Percentiles rank a stretch among this genome's conserved stretches.
Conservation (phyloP, 2,113 vertebrate genomes). For the Microcebus murinus region DNA sequence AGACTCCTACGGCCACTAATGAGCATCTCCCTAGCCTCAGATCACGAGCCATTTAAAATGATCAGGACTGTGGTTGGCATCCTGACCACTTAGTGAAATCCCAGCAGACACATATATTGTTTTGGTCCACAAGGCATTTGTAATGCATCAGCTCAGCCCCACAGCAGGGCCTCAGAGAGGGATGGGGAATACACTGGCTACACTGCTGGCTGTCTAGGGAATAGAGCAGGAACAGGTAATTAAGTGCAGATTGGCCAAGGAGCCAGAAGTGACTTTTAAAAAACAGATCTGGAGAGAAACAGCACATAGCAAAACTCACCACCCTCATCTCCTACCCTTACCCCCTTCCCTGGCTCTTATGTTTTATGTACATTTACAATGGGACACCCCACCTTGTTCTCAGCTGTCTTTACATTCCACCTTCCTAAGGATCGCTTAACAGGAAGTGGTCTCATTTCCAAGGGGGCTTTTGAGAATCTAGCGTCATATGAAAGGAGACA, state of each 20-base stretch:
- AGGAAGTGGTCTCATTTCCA: constrained; percentile 65
- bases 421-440: not conserved
- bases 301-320: constrained; percentile 54
- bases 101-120: fast-evolving
- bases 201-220: constrained; percentile 32
- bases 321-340: not conserved
- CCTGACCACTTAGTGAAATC: constrained; percentile 37
- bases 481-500: constrained; percentile 54
- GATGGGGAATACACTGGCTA: not conserved
- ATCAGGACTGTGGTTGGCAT: constrained; percentile 67
- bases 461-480: constrained; percentile 35
- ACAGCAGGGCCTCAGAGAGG: constrained; percentile 4
- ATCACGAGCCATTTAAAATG: constrained; percentile 81
- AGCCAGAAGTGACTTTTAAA: constrained; percentile 60
- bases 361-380: constrained; percentile 44
- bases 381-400: constrained; percentile 7
- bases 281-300: constrained; percentile 61
- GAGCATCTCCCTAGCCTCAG: constrained; percentile 78
- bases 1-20: constrained; percentile 81
- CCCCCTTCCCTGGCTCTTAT: not conserved
- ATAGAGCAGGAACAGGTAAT: not conserved
- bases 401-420: not conserved
- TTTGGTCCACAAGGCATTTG: constrained; percentile 56
- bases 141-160: constrained; percentile 38
- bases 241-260: constrained; percentile 68